Evolutionary conservation across 2,888 invertebrate species (phyloP).

Genomic region (Syritta pipiens): DNA sequence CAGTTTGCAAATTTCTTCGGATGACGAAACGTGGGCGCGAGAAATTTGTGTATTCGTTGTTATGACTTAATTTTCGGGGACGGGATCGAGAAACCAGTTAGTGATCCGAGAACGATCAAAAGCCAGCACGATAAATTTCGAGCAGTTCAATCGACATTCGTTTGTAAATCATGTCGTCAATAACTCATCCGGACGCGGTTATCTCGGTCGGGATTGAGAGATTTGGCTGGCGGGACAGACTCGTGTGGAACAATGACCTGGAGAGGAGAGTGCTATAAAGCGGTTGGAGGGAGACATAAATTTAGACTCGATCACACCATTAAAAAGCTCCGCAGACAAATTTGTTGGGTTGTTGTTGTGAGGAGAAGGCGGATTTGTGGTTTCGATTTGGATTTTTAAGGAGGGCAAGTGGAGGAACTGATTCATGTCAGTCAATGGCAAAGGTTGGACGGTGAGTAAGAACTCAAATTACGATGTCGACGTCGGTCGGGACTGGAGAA

Average conservation of each 20-base stretch:
- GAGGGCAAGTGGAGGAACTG: too few species aligned
- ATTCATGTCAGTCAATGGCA: too few species aligned
- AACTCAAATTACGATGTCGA: too few species aligned
- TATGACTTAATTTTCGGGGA: slow-evolving; percentile 59
- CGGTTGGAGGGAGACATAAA: slow-evolving; percentile 43
- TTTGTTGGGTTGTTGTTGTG: slow-evolving; percentile 30
- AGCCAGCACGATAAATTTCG: slow-evolving; percentile 31
- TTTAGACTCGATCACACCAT: slow-evolving; percentile 9
- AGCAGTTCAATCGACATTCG: slow-evolving; percentile 45
- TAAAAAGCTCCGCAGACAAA: slow-evolving; percentile 42
- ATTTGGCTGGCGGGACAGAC: slow-evolving; percentile 1
- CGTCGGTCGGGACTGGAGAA: too few species aligned
- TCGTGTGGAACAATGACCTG: slow-evolving; percentile 42
- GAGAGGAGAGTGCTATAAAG: slow-evolving; percentile 22
- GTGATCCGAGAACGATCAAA: background rate
- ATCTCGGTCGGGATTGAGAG: slow-evolving; percentile 12
- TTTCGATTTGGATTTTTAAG: too few species aligned
- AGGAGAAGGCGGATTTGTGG: too few species aligned
- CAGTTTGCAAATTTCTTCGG: slow-evolving; percentile 40
- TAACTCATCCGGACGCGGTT: slow-evolving; percentile 45
- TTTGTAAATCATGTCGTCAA: slow-evolving; percentile 39
- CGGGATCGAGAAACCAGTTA: background rate
- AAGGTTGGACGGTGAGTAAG: too few species aligned
- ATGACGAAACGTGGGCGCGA: slow-evolving; percentile 32
- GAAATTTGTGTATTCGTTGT: slow-evolving; percentile 16